Evolutionary conservation across 2,113 vertebrate species (phyloP), one percentile per base, ranked within the genome.

Genomic region (Chunga burmeisteri): DNA sequence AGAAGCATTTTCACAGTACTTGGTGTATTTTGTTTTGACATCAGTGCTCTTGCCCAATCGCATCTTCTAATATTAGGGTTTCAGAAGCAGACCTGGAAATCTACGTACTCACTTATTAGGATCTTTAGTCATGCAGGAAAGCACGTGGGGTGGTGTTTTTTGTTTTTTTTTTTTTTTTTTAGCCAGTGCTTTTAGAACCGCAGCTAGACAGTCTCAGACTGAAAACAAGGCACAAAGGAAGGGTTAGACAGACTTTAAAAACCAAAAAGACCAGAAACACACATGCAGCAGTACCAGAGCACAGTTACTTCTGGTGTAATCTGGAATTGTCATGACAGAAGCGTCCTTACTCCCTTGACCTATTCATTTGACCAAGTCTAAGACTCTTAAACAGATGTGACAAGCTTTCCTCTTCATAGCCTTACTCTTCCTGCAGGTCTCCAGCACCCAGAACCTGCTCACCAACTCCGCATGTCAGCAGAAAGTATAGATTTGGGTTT

Each of bases 401-500:
- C 18, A 36, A 56, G 40, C 11, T 52, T 56, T 56, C 10, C 59
- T 44, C 44, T 56, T 29, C 52, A 56, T 23, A 65, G 26, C 9
- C 11, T 29, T 65, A 20, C 13, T 80, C 12, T 42, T 65, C 38
- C 55, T 27, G 40, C 29, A 52, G 10, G 11, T 47, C 29, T 59
- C 36, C 29, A 73, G 49, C 21, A 49, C 4, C 15, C 26, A 67
- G 2, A 26, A 70, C 4, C 4, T 38, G 38, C 38, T 61, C 34
- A 50, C 1, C 22, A 78, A 46, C 22, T 53, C 25, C 30, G 3
- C 52, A 58, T 27, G 12, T 20, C 27, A 74, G 38, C 11, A 27
- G 22, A 73, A 81, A 10, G 10, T 9, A 29, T 3, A 0, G 56
- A 38, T 21, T n/a, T 26, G 22, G 6, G 2, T 5, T 12, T 44